Percentiles rank a stretch among this genome's conserved stretches.
Evolutionary conservation across 2,888 invertebrate species (phyloP).

Genomic region (Pristionchus maxplancki): DNA sequence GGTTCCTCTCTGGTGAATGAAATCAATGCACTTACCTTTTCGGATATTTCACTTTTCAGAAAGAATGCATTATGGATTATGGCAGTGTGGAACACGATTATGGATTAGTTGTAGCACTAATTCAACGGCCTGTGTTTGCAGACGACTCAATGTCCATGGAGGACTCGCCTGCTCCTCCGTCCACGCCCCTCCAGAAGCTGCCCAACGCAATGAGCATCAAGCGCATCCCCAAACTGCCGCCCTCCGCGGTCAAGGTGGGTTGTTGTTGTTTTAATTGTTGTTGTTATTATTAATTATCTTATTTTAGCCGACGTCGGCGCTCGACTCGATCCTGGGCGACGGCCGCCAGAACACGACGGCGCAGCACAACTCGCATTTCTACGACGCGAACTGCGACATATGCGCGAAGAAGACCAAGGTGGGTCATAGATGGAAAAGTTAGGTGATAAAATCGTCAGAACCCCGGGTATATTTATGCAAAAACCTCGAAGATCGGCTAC

Average conservation of each 20-base stretch:
- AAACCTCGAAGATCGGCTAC: too few relatives aligned
- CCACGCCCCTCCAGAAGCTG: not conserved
- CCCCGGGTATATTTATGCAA: too few relatives aligned
- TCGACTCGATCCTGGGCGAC: conserved; percentile 67
- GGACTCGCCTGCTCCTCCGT: not conserved
- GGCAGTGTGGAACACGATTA: too few relatives aligned
- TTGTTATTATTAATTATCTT: not conserved
- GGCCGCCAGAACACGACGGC: conserved; percentile 62
- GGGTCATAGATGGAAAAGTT: too few relatives aligned
- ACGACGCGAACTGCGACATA: conserved; percentile 65
- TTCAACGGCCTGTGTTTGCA: not conserved
- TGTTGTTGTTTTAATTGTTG: not conserved
- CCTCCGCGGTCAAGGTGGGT: conserved; percentile 10
- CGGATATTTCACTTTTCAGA: too few relatives aligned
- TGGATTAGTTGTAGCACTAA: not conserved
- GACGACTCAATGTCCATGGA: not conserved
- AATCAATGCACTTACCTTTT: too few relatives aligned
- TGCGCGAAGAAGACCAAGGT: conserved; percentile 58
- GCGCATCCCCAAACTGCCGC: conserved; percentile 41
- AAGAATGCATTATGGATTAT: too few relatives aligned
- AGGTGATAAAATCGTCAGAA: too few relatives aligned
- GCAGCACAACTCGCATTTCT: conserved; percentile 64
- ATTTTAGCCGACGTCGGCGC: conserved; percentile 53
- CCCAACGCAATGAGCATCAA: not conserved
- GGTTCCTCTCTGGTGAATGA: too few relatives aligned